Percentiles rank a stretch among this genome's conserved stretches.
Evolutionary conservation across 2,888 invertebrate genomes (phyloP).

Genomic region (Drosophila neotestacea): DNA sequence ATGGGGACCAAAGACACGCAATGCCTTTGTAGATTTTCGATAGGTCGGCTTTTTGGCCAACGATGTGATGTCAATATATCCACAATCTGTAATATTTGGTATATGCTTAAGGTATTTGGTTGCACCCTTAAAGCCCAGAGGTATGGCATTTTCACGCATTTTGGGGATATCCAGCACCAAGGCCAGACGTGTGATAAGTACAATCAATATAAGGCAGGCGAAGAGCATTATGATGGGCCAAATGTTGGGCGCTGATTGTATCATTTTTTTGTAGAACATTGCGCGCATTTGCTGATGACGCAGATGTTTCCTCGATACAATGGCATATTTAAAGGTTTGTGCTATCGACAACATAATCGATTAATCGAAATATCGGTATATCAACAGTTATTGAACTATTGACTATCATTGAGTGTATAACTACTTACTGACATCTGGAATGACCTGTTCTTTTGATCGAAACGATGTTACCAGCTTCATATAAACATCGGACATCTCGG

Average conservation of each 20-base stretch:
- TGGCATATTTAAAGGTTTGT: constrained; percentile 66
- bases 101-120: constrained; percentile 13
- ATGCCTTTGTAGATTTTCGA: constrained; percentile 16
- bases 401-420: not conserved
- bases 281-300: constrained; percentile 69
- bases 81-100: constrained; percentile 60
- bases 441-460: constrained; percentile 63
- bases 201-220: constrained; percentile 86
- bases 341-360: constrained; percentile 34
- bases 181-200: constrained; percentile 58
- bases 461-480: constrained; percentile 70
- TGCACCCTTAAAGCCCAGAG: constrained; percentile 52
- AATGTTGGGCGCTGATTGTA: constrained; percentile 72
- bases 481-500: constrained; percentile 72
- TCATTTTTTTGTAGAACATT: constrained; percentile 76
- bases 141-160: constrained; percentile 44
- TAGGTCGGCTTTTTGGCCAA: constrained; percentile 12
- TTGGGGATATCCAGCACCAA: constrained; percentile 47
- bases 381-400: too few relatives aligned
- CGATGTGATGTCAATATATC: constrained; percentile 55
- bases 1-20: constrained; percentile 39
- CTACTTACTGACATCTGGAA: constrained; percentile 74
- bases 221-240: constrained; percentile 75
- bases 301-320: constrained; percentile 55
- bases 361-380: too few relatives aligned